Evolutionary conservation across 2,888 invertebrate genomes (phyloP).

Genomic region (Caenorhabditis sp.): DNA sequence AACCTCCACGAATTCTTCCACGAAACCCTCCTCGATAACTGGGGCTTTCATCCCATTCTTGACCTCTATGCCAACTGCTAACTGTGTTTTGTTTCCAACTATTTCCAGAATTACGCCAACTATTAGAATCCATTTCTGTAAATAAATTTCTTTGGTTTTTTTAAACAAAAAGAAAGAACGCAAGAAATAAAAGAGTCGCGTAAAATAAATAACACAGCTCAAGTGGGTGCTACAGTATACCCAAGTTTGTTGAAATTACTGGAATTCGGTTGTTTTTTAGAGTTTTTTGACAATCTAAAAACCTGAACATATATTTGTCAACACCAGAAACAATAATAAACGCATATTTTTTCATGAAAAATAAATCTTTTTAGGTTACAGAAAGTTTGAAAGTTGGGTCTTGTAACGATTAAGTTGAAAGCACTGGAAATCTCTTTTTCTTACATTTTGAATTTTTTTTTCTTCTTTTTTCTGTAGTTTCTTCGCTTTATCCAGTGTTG

Average conservation of each 20-base stretch:
- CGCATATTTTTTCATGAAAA: not conserved
- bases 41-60: not conserved
- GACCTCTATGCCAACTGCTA: not conserved
- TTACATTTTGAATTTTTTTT: not conserved
- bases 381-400: conserved; percentile 11
- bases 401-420: conserved; percentile 28
- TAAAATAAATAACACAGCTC: conserved; percentile 22
- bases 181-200: not conserved
- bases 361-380: not conserved
- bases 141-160: not conserved
- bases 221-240: conserved; percentile 36
- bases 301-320: not conserved
- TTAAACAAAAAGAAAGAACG: not conserved
- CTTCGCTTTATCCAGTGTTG: too few relatives aligned
- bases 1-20: not conserved
- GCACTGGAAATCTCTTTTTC: conserved; percentile 23
- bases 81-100: not conserved
- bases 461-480: not conserved
- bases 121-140: not conserved
- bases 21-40: not conserved
- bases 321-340: not conserved
- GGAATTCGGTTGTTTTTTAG: not conserved
- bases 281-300: not conserved
- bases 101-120: not conserved
- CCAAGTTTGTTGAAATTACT: not conserved